Evolutionary conservation across 2,888 invertebrate genomes (phyloP).

Genomic region (Melinaea marsaeus): DNA sequence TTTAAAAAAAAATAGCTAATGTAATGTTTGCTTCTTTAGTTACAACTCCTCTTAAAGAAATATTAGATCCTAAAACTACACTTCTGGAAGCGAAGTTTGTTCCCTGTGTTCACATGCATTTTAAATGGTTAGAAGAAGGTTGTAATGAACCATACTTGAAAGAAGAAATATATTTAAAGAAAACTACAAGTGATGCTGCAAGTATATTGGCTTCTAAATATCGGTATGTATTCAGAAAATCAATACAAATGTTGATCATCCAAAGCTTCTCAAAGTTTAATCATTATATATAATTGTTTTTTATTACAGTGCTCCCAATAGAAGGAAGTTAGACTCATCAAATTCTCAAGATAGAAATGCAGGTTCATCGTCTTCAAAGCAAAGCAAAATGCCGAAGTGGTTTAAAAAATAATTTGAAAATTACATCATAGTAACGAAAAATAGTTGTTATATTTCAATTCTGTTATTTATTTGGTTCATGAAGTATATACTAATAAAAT

Average conservation of each 20-base stretch:
- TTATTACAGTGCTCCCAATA: constrained; percentile 58
- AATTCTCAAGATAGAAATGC: constrained; percentile 37
- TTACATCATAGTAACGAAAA: not conserved
- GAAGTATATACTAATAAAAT: no score
- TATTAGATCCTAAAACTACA: constrained; percentile 79
- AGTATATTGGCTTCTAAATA: constrained; percentile 82
- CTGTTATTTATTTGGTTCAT: not conserved
- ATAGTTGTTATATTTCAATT: not conserved
- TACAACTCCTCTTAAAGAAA: constrained; percentile 88
- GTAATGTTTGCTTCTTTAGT: constrained; percentile 68
- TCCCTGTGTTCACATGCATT: constrained; percentile 87
- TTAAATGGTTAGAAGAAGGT: constrained; percentile 71
- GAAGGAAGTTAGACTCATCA: constrained; percentile 49
- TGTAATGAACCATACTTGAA: constrained; percentile 68
- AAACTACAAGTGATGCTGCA: constrained; percentile 82
- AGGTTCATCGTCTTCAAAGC: constrained; percentile 52
- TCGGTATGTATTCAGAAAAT: constrained; percentile 61
- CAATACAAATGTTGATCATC: no score
- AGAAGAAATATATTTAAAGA: constrained; percentile 77
- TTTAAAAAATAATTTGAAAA: constrained; percentile 54
- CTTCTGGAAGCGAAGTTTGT: constrained; percentile 86
- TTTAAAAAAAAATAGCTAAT: not conserved
- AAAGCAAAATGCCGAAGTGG: constrained; percentile 70
- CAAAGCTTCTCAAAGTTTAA: no score
- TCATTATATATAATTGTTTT: not conserved